Evolutionary conservation across 2,888 invertebrate species (phyloP), one percentile per base, ranked within the genome.

Genomic region (Eudasyphora cyanicolor): DNA sequence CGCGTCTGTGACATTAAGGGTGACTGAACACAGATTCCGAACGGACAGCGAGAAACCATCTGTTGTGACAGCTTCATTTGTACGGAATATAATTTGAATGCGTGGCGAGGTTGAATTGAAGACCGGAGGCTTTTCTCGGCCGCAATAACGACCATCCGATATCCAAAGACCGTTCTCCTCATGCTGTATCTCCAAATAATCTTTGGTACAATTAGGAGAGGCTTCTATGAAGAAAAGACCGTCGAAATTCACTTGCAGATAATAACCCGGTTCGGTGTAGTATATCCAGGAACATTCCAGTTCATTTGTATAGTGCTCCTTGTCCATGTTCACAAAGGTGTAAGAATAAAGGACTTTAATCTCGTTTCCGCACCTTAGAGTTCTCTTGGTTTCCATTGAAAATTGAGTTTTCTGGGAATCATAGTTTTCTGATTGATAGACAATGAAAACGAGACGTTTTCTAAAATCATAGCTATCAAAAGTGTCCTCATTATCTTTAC

Each of bases 201-300:
- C 98, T 87, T 96, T 96, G 0, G 93, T 92, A 87, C 98, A 98
- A 88, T 95, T 94, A 0, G 89, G 86, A 79, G 94, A 94, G 24
- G 93, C 93, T 92, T 98, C 97, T 45, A 98, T 91, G 86, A 94
- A 95, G 90, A 97, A 97, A 80, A 97, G 93, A 1, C 94, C 94
- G 0, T 93, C 88, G 89, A 98, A 97, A 6, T 92, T 86, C 8
- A 97, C 89, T 10, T 94, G 94, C 42, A 97, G 91, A 86, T 94
- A 94, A 86, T 94, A 94, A 0, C 96, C 96, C 24, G 92, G 83
- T 0, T 92, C 91, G 0, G 94, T 93, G 38, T 91, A 89, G 64
- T 97, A 94, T 88, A 95, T 95, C 97, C 97, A 98, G 6, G 93
- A 92, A 88, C 97, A 97, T 91, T 97, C 97, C 64, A 94, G 93